Evolutionary conservation across 2,797 vertebrate genomes (phyloP).

Genomic region (Serranus cabrilla): DNA sequence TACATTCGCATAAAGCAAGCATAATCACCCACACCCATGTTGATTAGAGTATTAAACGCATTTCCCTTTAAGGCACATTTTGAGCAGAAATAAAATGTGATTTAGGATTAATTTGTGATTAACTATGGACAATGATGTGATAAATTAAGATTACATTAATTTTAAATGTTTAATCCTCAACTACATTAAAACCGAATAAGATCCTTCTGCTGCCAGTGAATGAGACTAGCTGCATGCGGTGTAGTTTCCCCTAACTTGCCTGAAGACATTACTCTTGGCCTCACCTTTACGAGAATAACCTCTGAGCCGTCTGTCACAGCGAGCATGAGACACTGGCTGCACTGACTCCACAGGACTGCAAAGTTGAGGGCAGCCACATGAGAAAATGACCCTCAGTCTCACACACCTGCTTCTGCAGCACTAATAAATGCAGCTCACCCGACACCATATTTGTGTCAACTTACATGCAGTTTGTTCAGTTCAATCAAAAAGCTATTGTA

Average conservation of each 20-base stretch:
- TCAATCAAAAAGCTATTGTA: neutral
- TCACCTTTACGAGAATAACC: slow-evolving; percentile 13
- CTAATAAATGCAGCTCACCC: neutral
- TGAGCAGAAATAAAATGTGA: no score
- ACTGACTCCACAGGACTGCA: slow-evolving; percentile 35
- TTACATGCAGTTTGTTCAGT: neutral
- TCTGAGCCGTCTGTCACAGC: slow-evolving; percentile 33
- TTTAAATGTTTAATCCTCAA: no score
- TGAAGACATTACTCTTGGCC: neutral
- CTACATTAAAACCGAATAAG: neutral
- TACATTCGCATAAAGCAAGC: no score
- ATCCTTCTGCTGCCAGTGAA: neutral
- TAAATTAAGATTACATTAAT: no score
- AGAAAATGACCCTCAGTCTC: slow-evolving; percentile 36
- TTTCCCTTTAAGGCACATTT: no score
- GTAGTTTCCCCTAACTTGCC: neutral
- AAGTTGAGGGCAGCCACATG: slow-evolving; percentile 52
- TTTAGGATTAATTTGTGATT: no score
- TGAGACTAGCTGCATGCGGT: neutral
- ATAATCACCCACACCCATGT: no score
- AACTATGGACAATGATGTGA: no score
- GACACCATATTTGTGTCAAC: neutral
- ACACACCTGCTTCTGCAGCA: slow-evolving; percentile 44
- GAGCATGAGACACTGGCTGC: slow-evolving; percentile 28
- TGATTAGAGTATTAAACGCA: no score